These are phyloP conservation scores for Pyrrhia umbra DNA, from an alignment of 2,888 invertebrate genomes.

Conservation along the genomic window DNA sequence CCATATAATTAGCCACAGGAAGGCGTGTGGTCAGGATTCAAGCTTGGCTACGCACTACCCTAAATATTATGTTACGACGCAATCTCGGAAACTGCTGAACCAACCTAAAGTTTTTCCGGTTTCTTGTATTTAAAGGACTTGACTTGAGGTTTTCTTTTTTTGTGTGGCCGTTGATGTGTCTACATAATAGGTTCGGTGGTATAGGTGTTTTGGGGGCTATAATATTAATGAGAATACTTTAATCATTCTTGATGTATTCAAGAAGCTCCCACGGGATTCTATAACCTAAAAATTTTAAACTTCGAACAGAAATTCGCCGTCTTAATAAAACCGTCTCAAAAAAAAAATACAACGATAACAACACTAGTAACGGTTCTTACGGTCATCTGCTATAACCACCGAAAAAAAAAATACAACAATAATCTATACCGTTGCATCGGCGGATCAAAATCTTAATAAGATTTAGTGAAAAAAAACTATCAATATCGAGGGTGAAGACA, in stretches of 20 bases:
- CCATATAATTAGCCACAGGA: slow-evolving; percentile 59
- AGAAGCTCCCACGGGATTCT: no score
- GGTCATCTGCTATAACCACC: slow-evolving; percentile 46
- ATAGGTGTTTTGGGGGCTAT: no score
- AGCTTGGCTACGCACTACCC: slow-evolving; percentile 56
- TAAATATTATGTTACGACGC: slow-evolving; percentile 39
- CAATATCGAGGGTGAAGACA: slow-evolving; percentile 47
- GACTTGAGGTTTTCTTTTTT: no score
- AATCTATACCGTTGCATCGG: slow-evolving; percentile 44
- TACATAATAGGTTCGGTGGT: no score
- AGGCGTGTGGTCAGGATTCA: slow-evolving; percentile 59
- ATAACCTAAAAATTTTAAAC: no score
- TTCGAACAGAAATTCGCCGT: no score
- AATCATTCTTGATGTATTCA: no score
- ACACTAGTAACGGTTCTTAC: slow-evolving; percentile 35
- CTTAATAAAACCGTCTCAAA: no score
- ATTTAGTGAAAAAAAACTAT: slow-evolving; percentile 52
- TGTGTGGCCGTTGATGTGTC: no score
- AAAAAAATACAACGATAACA: no score
- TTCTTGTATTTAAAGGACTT: no score
- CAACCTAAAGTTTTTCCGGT: not conserved
- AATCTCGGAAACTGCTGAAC: slow-evolving; percentile 33
- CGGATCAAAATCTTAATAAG: slow-evolving; percentile 47
- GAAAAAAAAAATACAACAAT: slow-evolving; percentile 40
- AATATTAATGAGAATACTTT: no score